These are phyloP conservation scores for Taxidea taxus DNA, from an alignment of 2,113 vertebrate species.

Conservation along the genomic window DNA sequence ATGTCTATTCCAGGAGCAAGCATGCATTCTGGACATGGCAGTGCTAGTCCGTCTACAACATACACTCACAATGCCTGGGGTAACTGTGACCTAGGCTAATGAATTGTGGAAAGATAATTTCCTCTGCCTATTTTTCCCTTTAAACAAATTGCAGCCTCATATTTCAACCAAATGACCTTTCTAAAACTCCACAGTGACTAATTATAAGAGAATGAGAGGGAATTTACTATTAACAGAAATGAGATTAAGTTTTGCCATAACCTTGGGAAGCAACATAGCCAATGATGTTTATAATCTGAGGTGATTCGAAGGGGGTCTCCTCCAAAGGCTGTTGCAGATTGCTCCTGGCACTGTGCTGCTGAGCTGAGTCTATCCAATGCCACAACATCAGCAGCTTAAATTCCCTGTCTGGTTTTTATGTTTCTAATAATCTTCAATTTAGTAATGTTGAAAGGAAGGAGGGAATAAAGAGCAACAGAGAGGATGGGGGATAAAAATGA, in stretches of 20 bases:
- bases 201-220: conserved; percentile 81
- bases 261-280: conserved; percentile 79
- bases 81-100: conserved; percentile 74
- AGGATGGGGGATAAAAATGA: neutral
- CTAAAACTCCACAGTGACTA: conserved; percentile 82
- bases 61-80: conserved; percentile 36
- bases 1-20: neutral
- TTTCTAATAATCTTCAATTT: conserved; percentile 77
- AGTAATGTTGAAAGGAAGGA: conserved; percentile 45
- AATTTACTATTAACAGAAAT: conserved; percentile 80
- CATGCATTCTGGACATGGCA: conserved; percentile 19
- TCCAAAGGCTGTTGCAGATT: conserved; percentile 71
- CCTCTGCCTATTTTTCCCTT: conserved; percentile 65
- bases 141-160: conserved; percentile 77
- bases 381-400: conserved; percentile 80
- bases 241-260: conserved; percentile 79
- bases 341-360: conserved; percentile 77
- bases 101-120: conserved; percentile 76
- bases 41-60: neutral
- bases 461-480: neutral
- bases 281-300: conserved; percentile 72
- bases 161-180: conserved; percentile 83
- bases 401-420: conserved; percentile 75
- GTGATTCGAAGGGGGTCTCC: conserved; percentile 70
- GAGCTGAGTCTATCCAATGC: conserved; percentile 78